Evolutionary conservation across 2,113 vertebrate genomes (phyloP), one percentile per base, ranked within the genome.

Genomic region (Globicephala melas): DNA sequence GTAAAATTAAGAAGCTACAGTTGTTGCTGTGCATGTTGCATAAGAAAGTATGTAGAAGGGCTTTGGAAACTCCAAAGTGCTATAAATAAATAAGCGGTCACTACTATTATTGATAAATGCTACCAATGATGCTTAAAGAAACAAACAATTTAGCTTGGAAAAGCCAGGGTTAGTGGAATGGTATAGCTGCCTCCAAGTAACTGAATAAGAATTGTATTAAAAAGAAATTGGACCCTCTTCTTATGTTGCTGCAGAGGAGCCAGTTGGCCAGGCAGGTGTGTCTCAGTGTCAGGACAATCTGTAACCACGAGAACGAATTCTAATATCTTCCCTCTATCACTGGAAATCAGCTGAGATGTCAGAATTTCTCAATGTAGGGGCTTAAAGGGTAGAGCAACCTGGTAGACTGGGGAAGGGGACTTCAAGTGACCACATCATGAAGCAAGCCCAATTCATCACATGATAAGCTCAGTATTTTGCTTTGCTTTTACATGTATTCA

Each of bases 371-470:
- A 65, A 0, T 63, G 31, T 33, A 73, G 55, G 12, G 14, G 0
- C 7, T n/a, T 68, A 58, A 26, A 71, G 21, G 5, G 3, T 55
- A 55, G 65, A 70, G n/a, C 15, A 93, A 8, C 25, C 28, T 63
- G 26, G 10, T 5, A 28, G 4, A 80, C 5, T 4, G 1, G 31
- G 50, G 5, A 8, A 26, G 8, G 0, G 4, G 25, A 50, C 18
- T 13, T 50, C 12, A 79, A 74, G 7, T 18, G 1, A 20, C 17
- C 17, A 28, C 10, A 6, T 23, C 3, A 11, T 67, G 53, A 74
- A 58, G 44, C 36, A 67, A 63, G 13, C 25, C 53, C 31, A 67
- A 0, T n/a, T 41, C 20, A 79, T 25, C 21, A n/a, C 0, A 33
- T 0, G 17, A 18, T 8, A 13, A 93, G 12, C 0, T 36, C 50